Conservation (phyloP, 2,113 vertebrate species). For the Scomber japonicus region DNA sequence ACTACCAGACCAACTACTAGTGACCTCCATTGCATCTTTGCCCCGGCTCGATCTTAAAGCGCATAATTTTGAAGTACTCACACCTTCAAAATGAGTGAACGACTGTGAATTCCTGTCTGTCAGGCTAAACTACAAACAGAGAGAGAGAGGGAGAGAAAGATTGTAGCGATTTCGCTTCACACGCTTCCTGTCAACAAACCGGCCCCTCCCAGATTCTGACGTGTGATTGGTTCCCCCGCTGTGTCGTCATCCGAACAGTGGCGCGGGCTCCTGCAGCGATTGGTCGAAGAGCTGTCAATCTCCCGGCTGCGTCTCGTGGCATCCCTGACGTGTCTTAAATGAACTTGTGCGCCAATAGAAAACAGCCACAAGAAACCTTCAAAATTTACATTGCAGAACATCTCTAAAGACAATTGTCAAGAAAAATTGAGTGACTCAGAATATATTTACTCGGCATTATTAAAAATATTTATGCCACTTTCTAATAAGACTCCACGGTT, state of each 20-base stretch:
- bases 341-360: conserved; percentile 72
- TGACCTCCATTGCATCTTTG: conserved; percentile 97
- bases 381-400: not conserved
- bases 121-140: conserved; percentile 12
- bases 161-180: conserved; percentile 24
- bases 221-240: conserved; percentile 64
- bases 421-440: too few relatives aligned
- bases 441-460: not conserved
- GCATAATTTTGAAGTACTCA: conserved; percentile 80
- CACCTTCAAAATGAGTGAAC: conserved; percentile 22
- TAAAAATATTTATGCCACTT: not conserved
- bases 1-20: conserved; percentile 92
- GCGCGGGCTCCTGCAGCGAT: conserved; percentile 22
- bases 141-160: not conserved
- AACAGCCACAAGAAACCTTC: conserved; percentile 61
- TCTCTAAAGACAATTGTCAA: too few relatives aligned
- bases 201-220: conserved; percentile 39
- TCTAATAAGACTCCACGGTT: not conserved
- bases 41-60: conserved; percentile 77
- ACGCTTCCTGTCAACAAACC: conserved; percentile 85
- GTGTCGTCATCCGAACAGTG: not conserved
- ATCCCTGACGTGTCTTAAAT: conserved; percentile 54
- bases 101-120: conserved; percentile 7
- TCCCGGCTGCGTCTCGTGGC: conserved; percentile 58
- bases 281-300: conserved; percentile 64